Evolutionary conservation across 1,140 invertebrate genomes (phyloP), one percentile per base, ranked within the genome.

Genomic region (Riptortus pedestris): DNA sequence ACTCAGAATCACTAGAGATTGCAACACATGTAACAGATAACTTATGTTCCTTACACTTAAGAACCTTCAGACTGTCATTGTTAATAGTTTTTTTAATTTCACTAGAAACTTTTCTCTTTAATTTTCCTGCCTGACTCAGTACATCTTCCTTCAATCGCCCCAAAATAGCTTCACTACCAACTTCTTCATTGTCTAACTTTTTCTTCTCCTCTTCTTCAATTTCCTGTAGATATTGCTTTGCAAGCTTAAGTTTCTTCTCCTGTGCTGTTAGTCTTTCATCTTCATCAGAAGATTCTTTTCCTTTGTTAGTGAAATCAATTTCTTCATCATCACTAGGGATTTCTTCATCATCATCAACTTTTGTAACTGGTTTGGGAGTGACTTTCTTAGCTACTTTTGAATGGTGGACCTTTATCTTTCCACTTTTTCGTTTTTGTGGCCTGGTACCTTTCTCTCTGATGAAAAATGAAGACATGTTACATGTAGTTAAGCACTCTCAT

Each of bases 211-310:
- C 88, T 79, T 91, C 83, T 76, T 90, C 84, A 63, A 96, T 86
- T 79, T 93, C 86, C 70, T 86, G 77, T 33, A 97, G 77, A 77
- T 94, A 93, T 73, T 90, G 82, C 73, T 94, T 94, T 0, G 92
- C 91, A 65, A 96, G 75, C 33, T 90, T 79, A 33, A 97, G 69
- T 70, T 88, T 88, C 72, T 95, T 95, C 71, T 95, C 88, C 73
- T 95, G 90, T 0, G 87, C 83, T 70, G 83, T 80, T 26, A 55
- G 26, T 24, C 22, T 24, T 55, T 55, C 51, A 7, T 55, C 51
- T 18, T 55, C 51, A 38, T 38, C 31, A 38, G 31, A 7, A 9
- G 51, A 55, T 26, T 55, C 51, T 14, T 27, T 55, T 24, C 24
- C 51, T 24, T 55, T 20, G 14, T 26, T 24, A 26, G 22, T 55